Conservation (phyloP, 2,797 vertebrate genomes). For the Poecilia picta region DNA sequence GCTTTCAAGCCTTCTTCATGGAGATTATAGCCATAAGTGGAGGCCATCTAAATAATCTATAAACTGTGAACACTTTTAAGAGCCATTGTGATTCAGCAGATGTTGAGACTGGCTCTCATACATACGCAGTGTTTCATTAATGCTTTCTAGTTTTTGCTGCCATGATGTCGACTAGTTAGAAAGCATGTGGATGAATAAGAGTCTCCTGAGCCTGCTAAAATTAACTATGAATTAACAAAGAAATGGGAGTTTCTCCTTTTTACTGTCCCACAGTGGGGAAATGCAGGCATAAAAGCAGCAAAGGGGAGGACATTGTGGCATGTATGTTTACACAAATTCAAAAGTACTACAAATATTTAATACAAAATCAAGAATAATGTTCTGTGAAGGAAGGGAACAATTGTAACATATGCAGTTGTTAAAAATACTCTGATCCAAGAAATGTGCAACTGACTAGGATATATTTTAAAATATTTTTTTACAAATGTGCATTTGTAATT, state of each 20-base stretch:
- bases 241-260: neutral
- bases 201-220: neutral
- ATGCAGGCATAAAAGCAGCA: too few relatives aligned
- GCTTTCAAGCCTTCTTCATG: neutral
- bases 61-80: neutral
- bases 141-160: neutral
- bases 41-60: neutral
- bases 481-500: too few relatives aligned
- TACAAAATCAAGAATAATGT: too few relatives aligned
- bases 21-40: neutral
- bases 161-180: neutral
- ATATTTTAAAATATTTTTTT: too few relatives aligned
- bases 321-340: too few relatives aligned
- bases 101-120: neutral
- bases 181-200: neutral
- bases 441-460: too few relatives aligned
- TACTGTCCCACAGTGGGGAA: too few relatives aligned
- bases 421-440: too few relatives aligned
- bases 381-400: too few relatives aligned
- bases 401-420: too few relatives aligned
- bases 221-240: neutral
- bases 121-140: neutral
- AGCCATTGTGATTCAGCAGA: neutral
- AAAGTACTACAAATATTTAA: too few relatives aligned
- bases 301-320: too few relatives aligned